These are phyloP conservation scores for Lepetodrilus schrolli DNA, from an alignment of 2,888 invertebrate genomes.

Conservation along the genomic window DNA sequence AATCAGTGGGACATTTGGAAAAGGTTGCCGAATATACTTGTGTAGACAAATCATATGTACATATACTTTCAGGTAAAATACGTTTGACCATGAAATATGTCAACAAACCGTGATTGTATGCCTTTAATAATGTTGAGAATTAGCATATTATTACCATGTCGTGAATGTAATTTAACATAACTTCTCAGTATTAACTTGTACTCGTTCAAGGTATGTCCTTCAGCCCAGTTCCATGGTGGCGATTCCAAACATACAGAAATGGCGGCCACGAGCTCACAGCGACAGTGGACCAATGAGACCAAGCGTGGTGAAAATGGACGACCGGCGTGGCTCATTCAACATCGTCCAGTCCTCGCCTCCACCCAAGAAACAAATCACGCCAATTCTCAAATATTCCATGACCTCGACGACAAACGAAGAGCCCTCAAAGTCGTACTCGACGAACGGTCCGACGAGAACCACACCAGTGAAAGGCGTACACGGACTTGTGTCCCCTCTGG, in stretches of 20 bases:
- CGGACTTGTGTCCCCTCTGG: neutral
- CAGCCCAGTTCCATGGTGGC: constrained; percentile 68
- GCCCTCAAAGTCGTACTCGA: neutral
- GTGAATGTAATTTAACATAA: too few species aligned
- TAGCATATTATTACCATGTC: too few species aligned
- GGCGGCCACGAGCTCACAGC: constrained; percentile 42
- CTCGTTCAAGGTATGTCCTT: constrained; percentile 60
- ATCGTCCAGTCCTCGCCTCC: neutral
- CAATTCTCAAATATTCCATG: neutral
- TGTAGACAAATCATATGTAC: too few species aligned
- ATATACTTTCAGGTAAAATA: too few species aligned
- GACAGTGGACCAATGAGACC: constrained; percentile 32
- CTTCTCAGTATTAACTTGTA: too few species aligned
- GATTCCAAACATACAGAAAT: constrained; percentile 55
- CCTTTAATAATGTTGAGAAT: too few species aligned
- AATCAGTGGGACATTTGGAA: too few species aligned
- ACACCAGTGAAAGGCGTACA: neutral
- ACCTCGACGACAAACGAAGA: neutral
- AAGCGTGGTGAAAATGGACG: neutral
- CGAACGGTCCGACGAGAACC: neutral
- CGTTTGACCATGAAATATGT: too few species aligned
- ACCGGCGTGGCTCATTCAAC: neutral
- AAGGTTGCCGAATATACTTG: too few species aligned
- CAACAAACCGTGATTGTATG: too few species aligned
- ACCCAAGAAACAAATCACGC: neutral